phyloP scores from a whole-genome alignment of 2,797 vertebrate species.

The Xiphophorus birchmanni region DNA sequence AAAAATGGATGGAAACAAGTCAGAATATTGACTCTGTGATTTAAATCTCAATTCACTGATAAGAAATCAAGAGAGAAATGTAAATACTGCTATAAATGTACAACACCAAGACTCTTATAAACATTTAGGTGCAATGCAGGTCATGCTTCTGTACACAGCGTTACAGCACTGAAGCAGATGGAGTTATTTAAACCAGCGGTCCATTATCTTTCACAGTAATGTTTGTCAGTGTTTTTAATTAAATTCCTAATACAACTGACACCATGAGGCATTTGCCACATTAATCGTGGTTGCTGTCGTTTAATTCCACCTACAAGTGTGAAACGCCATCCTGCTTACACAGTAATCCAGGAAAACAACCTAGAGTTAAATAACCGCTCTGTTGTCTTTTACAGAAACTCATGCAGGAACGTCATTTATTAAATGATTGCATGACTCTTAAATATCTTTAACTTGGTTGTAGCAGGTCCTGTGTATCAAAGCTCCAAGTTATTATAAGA shows the following conservation, averaged over 20 bases:
- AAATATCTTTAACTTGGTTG: neutral
- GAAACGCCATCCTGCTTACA: slow-evolving; percentile 7
- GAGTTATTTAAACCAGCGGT: slow-evolving; percentile 23
- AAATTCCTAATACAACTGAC: slow-evolving; percentile 7
- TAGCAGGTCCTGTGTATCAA: neutral
- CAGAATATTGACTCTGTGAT: neutral
- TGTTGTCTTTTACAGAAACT: neutral
- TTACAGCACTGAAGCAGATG: neutral
- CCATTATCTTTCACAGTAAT: neutral
- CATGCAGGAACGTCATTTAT: neutral
- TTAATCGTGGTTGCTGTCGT: slow-evolving; percentile 20
- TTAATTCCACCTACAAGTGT: slow-evolving; percentile 35
- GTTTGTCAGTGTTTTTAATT: slow-evolving; percentile 13
- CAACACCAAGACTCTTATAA: neutral
- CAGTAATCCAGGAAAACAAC: slow-evolving; percentile 8
- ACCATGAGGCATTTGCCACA: slow-evolving; percentile 6
- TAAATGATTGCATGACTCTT: neutral
- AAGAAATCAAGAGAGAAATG: neutral
- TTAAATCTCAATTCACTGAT: neutral
- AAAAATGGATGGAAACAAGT: neutral
- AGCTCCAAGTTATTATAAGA: neutral
- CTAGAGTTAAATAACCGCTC: slow-evolving; percentile 25
- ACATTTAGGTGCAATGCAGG: slow-evolving; percentile 2
- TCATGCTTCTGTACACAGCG: neutral
- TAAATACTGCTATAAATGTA: neutral